Percentiles rank a stretch among this genome's conserved stretches.
Conservation (phyloP, 2,888 invertebrate species). For the Zygaena filipendulae region DNA sequence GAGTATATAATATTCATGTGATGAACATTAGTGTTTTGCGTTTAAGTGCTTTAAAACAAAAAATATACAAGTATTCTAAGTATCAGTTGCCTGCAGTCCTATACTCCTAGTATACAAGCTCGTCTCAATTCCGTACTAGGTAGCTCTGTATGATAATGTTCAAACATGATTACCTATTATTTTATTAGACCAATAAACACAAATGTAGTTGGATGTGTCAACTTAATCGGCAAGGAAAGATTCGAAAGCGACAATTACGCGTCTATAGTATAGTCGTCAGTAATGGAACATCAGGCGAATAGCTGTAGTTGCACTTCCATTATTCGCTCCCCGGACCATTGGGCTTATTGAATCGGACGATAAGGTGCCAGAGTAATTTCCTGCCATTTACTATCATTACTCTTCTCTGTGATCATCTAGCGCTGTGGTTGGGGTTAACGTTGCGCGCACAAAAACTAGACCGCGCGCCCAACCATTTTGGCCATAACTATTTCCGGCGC, state of each 20-base stretch:
- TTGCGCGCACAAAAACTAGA: conserved; percentile 27
- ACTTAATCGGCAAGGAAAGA: conserved; percentile 27
- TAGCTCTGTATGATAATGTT: no score
- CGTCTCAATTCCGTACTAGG: no score
- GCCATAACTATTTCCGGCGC: conserved; percentile 28
- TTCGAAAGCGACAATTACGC: conserved; percentile 50
- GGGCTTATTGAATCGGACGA: conserved; percentile 63
- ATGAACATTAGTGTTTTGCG: no score
- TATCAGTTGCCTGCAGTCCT: no score
- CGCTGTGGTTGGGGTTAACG: conserved; percentile 29
- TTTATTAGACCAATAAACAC: no score
- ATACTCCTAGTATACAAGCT: no score
- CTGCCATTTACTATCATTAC: conserved; percentile 61
- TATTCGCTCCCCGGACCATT: conserved; percentile 48
- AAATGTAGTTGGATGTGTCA: no score
- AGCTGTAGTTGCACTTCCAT: conserved; percentile 56
- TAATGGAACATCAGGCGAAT: conserved; percentile 34
- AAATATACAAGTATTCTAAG: no score
- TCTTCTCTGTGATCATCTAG: conserved; percentile 44
- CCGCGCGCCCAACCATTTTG: conserved; percentile 24
- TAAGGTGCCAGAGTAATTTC: conserved; percentile 64
- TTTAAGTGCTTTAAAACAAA: no score
- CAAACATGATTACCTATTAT: no score
- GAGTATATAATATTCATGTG: no score
- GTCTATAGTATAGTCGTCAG: conserved; percentile 36